Evolutionary conservation across 1,140 invertebrate species (phyloP), one percentile per base, ranked within the genome.

Genomic region (Atopsyche davidsoni): DNA sequence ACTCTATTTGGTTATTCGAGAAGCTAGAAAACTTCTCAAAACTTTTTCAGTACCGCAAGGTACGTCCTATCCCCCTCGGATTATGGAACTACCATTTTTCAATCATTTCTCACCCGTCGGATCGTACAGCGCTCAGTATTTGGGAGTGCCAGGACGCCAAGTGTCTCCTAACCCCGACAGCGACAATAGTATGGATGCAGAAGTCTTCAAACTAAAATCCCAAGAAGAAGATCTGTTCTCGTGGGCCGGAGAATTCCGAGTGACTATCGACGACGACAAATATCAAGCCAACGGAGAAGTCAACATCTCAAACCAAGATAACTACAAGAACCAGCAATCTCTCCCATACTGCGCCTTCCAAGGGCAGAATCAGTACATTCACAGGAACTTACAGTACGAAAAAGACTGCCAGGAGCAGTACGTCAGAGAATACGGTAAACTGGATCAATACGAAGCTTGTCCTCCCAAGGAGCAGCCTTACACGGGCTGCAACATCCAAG

Each of bases 41-140:
- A 28, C 24, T 28, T 28, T n/a, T n/a, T n/a, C n/a, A n/a, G n/a
- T n/a, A n/a, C n/a, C 23, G 7, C 38, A 19, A 19, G 18, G 17
- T n/a, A 18, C 38, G 23, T 40, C 14, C 22, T 43, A 14, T 43
- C 35, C 45, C 14, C 16, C 35, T 35, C 43, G 32, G 49, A 57
- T 58, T 58, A 58, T 58, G 56, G 56, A 58, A 58, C 53, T 51
- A 13, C 46, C 51, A 23, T 31, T 54, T 19, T 53, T 41, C 48
- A 23, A 17, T 14, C 48, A 51, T 21, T 45, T 46, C 16, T 46
- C 41, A 11, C 44, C 51, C 23, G 47, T 57, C 28, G 50, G 46
- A 46, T 50, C 40, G n/a, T 49, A 35, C 34, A 50, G 40, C 22
- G 35, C 23, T 39, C 36, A 41, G 3, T 51, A 39, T 25, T 51